Evolutionary conservation across 2,113 vertebrate genomes (phyloP).

Genomic region (western clawed frog (Xenopus tropicalis)): UCB_Xtro_10.0 CM004443.2:149948501-149949000

Average conservation of each 20-base stretch:
- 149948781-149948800: slow-evolving; percentile 21
- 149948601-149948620: slow-evolving; percentile 44
- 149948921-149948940: too few relatives aligned
- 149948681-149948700: not conserved
- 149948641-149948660: slow-evolving; percentile 30
- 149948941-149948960: too few relatives aligned
- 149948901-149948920: too few relatives aligned
- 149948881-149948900: too few relatives aligned
- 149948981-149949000: not conserved
- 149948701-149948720: slow-evolving; percentile 4
- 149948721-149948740: slow-evolving; percentile 23
- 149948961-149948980: too few relatives aligned
- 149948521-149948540: slow-evolving; percentile 52
- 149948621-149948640: slow-evolving; percentile 32
- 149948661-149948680: not conserved
- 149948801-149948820: slow-evolving; percentile 32
- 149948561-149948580: slow-evolving; percentile 49
- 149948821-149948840: not conserved
- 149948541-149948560: slow-evolving; percentile 49
- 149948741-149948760: slow-evolving; percentile 1
- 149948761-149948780: slow-evolving; percentile 8
- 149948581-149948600: slow-evolving; percentile 45
- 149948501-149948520: slow-evolving; percentile 45
- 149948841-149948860: too few relatives aligned
- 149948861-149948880: too few relatives aligned